A percentile compares a stretch with the other conserved stretches of the same genome.
Evolutionary conservation across 1,140 invertebrate species (phyloP).

Genomic region (Goniozus legneri): DNA sequence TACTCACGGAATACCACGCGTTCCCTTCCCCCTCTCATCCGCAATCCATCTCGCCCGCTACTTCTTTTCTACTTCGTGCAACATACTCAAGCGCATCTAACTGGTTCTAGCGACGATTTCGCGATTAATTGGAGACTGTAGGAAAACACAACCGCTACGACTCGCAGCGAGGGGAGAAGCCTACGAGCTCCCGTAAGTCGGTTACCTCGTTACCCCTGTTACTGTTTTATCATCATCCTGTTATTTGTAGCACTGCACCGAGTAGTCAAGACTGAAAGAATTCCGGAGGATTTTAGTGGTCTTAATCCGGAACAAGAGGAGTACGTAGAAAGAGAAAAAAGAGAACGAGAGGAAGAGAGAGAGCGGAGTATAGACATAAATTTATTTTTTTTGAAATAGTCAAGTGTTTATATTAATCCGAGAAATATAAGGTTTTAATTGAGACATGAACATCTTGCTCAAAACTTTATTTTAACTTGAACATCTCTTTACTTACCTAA

Average conservation of each 20-base stretch:
- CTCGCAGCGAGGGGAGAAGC: not conserved
- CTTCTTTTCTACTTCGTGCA: slow-evolving; percentile 7
- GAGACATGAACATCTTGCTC: no score
- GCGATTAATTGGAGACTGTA: slow-evolving; percentile 12
- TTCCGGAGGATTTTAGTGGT: not conserved
- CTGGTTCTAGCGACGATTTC: slow-evolving; percentile 15
- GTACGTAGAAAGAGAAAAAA: not conserved
- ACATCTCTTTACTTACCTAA: not conserved
- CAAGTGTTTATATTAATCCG: no score
- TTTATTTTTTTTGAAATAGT: not conserved
- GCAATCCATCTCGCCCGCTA: slow-evolving; percentile 3
- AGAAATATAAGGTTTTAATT: no score
- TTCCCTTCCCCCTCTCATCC: slow-evolving; percentile 2
- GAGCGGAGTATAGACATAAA: not conserved
- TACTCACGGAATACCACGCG: not conserved
- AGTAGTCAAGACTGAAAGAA: slow-evolving; percentile 7
- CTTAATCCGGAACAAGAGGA: not conserved
- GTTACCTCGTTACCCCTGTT: slow-evolving; percentile 16
- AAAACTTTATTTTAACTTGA: not conserved
- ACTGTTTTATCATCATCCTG: slow-evolving; percentile 8
- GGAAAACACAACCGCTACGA: slow-evolving; percentile 4
- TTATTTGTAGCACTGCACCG: slow-evolving; percentile 9
- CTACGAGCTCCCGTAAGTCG: not conserved
- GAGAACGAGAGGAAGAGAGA: not conserved
- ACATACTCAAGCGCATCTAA: not conserved